Evolutionary conservation across 1,140 invertebrate genomes (phyloP), one percentile per base, ranked within the genome.

Genomic region (Sinonovacula constricta): DNA sequence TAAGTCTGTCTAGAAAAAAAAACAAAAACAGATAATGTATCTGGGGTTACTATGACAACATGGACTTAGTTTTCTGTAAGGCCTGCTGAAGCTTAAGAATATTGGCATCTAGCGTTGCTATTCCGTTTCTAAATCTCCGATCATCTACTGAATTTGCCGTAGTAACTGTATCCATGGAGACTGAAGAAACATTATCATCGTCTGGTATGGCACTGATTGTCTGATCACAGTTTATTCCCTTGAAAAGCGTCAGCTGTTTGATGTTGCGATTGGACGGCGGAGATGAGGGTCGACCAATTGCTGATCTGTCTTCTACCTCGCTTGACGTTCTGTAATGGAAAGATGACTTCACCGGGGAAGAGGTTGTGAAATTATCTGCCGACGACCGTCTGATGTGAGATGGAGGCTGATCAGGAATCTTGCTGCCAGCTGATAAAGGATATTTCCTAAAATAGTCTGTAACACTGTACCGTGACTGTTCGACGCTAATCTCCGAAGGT

Each of bases 391-490:
- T 45, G 39, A 7, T 18, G 18, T 18, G 7, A 45, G 31, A 51
- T 80, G n/a, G 36, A 28, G 4, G 1, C 53, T 22, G 26, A 36
- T 45, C 28, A 34, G 4, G 18, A 24, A 28, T 72, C 80, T 30
- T 51, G 59, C 18, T 71, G 68, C 34, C 69, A 75, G n/a, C 56
- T 26, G 3, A 49, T 34, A 0, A 34, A 30, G 51, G 75, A 75
- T 87, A 87, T 69, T 85, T 87, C 33, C 70, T 72, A 57, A 88
- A 88, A 69, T 88, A 86, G 36, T 88, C 85, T 7, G 84, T 85
- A 18, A 86, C 80, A 80, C 85, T 88, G 59, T 86, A 84, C 24
- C 85, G 51, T 24, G 82, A 83, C 26, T 81, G 67, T 57, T 80
- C 80, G 7, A 66, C 72, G 56, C 57, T 63, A 15, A 75, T 36